Evolutionary conservation across 2,797 vertebrate genomes (phyloP), one percentile per base, ranked within the genome.

Genomic region (Xerus rutilus): DNA sequence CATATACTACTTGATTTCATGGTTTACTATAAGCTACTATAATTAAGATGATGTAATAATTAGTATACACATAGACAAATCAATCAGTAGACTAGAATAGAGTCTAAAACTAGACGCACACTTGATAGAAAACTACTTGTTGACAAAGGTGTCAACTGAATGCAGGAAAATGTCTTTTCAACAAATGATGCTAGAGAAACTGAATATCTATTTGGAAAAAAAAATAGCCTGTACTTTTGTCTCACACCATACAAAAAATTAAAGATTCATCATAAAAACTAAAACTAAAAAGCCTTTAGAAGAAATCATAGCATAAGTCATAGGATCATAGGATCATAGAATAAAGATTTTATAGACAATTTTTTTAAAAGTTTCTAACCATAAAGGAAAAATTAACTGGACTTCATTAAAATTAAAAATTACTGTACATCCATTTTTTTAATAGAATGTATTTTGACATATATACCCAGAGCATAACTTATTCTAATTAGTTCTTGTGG

Each of bases 361-460:
- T 62, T 59, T 35, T 62, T 59, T 54, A 67, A 49, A 84, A 39
- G 28, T 72, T 52, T n/a, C 47, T 72, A 89, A 73, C 54, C 30
- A 79, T 35, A 54, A 89, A 59, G 65, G 47, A 74, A 86, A 79
- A 67, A 59, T 39, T 54, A 69, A 43, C 7, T 30, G 28, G n/a
- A 90, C 0, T 52, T 93, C 49, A 52, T 43, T 35, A 86, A 73
- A 92, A 93, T 93, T 72, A 74, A 85, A 93, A 45, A 72, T 15
- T 39, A 39, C 39, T 39, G 39, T 39, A 39, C 39, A 39, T 39
- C 39, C 39, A 39, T 39, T 39, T 39, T 39, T 39, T 39, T 39
- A 39, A 39, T 39, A 39, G 39, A 39, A 39, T 39, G 39, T 39
- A 39, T 39, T 39, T 39, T 39, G 39, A 39, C 39, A 39, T 39